Conservation (phyloP, 2,113 vertebrate genomes). For the Plectropomus leopardus region DNA sequence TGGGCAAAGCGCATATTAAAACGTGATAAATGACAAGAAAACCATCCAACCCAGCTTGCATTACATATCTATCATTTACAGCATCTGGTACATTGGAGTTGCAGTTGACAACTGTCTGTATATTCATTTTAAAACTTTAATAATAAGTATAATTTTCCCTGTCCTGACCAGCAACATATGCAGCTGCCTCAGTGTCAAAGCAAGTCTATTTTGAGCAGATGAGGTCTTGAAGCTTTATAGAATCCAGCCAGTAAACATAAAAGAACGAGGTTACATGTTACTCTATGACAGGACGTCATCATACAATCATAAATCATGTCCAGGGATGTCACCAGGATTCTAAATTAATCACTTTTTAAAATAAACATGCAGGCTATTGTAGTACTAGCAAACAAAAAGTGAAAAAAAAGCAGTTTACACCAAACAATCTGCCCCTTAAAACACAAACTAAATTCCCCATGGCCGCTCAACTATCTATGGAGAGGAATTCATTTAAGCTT, state of each 20-base stretch:
- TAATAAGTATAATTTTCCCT: conserved; percentile 32
- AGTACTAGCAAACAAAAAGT: neutral
- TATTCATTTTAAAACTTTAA: conserved; percentile 42
- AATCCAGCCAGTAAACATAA: conserved; percentile 55
- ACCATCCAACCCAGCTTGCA: neutral
- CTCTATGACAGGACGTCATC: conserved; percentile 21
- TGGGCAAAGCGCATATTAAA: neutral
- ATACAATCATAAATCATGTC: conserved; percentile 30
- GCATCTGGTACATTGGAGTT: neutral
- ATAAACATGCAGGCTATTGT: neutral
- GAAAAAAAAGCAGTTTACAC: neutral
- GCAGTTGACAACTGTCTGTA: conserved; percentile 38
- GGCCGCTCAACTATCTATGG: neutral
- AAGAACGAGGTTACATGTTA: conserved; percentile 50
- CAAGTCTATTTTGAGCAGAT: conserved; percentile 70
- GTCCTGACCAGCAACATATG: conserved; percentile 48
- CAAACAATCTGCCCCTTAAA: neutral
- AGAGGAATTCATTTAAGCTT: conserved; percentile 12
- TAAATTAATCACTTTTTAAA: neutral
- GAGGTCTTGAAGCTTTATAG: conserved; percentile 59
- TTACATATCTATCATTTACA: neutral
- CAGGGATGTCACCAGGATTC: neutral
- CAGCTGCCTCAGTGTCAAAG: conserved; percentile 11
- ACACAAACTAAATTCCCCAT: neutral
- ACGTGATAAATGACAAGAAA: neutral